Evolutionary conservation across 2,888 invertebrate species (phyloP).

Genomic region (Allophyes oxyacanthae): DNA sequence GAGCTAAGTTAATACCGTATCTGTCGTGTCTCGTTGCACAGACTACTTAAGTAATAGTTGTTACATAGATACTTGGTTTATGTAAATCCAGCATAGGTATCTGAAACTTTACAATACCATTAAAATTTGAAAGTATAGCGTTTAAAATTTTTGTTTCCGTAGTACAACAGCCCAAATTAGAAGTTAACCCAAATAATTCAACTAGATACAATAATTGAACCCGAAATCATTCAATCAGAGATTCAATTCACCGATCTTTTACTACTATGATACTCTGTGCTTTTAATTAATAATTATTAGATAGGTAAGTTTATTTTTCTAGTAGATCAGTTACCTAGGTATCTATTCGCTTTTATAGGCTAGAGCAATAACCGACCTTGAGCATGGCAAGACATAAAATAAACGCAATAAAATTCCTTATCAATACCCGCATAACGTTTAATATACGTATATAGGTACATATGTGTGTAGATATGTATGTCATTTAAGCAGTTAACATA

Average conservation of each 20-base stretch:
- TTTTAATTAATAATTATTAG: too few species aligned
- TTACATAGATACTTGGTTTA: conserved; percentile 20
- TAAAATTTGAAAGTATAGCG: too few species aligned
- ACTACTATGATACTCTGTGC: too few species aligned
- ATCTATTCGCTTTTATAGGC: too few species aligned
- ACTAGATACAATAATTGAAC: conserved; percentile 27
- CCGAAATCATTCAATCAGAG: conserved; percentile 29
- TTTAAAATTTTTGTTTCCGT: too few species aligned
- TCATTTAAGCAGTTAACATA: conserved; percentile 36
- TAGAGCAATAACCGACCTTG: conserved; percentile 42
- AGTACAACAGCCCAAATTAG: too few species aligned
- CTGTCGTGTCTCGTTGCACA: conserved; percentile 26
- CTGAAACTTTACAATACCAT: too few species aligned
- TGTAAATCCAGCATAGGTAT: too few species aligned
- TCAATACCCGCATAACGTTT: conserved; percentile 40
- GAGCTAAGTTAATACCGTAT: conserved; percentile 27
- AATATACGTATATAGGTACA: background rate
- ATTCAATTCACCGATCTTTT: background rate
- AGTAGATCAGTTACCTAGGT: too few species aligned
- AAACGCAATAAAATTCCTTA: conserved; percentile 34
- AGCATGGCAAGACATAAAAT: conserved; percentile 13
- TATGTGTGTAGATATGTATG: conserved; percentile 16
- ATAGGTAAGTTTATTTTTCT: too few species aligned
- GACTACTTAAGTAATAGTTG: conserved; percentile 12
- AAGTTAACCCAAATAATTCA: too few species aligned